Percentiles rank a stretch among this genome's conserved stretches.
Evolutionary conservation across 2,113 vertebrate genomes (phyloP).

Genomic region (Tinamus guttatus): DNA sequence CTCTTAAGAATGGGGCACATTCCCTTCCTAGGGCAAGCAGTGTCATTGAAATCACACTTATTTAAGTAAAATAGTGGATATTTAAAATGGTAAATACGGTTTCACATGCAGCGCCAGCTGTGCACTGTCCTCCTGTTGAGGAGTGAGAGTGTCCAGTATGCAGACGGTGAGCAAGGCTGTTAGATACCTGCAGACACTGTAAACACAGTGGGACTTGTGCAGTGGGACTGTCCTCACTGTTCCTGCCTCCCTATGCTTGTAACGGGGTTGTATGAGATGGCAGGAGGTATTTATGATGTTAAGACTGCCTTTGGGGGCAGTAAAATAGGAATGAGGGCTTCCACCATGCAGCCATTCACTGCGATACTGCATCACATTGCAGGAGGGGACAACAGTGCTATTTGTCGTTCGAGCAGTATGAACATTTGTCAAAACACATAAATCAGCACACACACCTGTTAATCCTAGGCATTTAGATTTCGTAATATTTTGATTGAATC

Average conservation of each 20-base stretch:
- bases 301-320: neutral
- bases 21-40: neutral
- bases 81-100: neutral
- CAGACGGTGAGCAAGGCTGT: neutral
- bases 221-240: fast-evolving
- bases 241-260: neutral
- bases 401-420: neutral
- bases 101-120: neutral
- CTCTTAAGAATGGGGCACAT: neutral
- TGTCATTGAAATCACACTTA: neutral
- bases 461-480: neutral
- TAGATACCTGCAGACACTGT: neutral
- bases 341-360: neutral
- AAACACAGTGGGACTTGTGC: neutral
- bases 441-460: neutral
- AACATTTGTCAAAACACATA: conserved; percentile 30
- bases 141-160: neutral
- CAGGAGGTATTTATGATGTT: too few relatives aligned
- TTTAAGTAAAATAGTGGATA: neutral
- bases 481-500: neutral
- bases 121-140: neutral
- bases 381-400: neutral
- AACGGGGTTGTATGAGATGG: neutral
- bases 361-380: neutral
- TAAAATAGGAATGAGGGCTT: neutral